Percentiles rank a stretch among this genome's conserved stretches.
Evolutionary conservation across 2,113 vertebrate genomes (phyloP).

Genomic region (Athene noctua): DNA sequence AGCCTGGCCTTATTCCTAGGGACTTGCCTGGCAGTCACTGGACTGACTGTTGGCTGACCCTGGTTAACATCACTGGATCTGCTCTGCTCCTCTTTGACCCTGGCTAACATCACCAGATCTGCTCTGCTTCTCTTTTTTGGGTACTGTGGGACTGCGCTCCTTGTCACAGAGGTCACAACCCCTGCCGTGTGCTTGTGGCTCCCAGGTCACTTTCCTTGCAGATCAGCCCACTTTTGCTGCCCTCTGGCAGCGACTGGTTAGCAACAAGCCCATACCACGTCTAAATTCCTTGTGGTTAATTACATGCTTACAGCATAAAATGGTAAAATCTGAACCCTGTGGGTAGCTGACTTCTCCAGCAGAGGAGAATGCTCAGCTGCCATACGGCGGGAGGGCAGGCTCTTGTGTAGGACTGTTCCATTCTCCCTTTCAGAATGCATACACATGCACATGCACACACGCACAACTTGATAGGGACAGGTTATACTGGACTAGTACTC

Average conservation of each 20-base stretch:
- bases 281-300: background rate
- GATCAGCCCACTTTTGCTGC: background rate
- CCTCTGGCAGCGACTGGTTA: background rate
- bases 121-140: background rate
- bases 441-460: background rate
- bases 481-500: background rate
- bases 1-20: background rate
- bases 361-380: background rate
- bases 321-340: background rate
- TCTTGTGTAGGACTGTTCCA: background rate
- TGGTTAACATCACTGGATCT: background rate
- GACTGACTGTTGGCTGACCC: background rate
- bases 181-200: background rate
- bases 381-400: background rate
- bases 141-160: background rate
- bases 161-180: background rate
- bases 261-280: background rate
- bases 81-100: background rate
- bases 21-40: background rate
- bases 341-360: background rate
- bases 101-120: background rate
- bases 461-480: background rate
- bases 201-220: background rate
- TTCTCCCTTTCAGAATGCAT: background rate
- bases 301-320: background rate